phyloP scores from a whole-genome alignment of 1,140 invertebrate genomes.

The Thaumetopoea pityocampa region DNA sequence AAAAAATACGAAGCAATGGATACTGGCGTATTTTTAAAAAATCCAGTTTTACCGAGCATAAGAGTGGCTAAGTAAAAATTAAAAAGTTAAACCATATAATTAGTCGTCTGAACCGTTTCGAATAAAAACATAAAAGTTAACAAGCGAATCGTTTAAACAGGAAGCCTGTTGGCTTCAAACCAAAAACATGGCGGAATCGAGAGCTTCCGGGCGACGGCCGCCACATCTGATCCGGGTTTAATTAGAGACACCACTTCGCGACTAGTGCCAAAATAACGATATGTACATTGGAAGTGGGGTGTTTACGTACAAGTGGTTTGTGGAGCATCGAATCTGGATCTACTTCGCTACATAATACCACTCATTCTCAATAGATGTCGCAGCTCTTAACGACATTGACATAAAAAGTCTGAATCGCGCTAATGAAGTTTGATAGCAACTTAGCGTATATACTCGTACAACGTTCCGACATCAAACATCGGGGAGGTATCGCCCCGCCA shows the following conservation, averaged over 20 bases:
- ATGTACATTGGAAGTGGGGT: slow-evolving; percentile 17
- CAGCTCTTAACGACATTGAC: too few species aligned
- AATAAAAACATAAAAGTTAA: slow-evolving; percentile 30
- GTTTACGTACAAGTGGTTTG: slow-evolving; percentile 2
- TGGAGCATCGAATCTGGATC: background rate
- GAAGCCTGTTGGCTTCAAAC: slow-evolving; percentile 49
- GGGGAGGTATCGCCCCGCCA: too few species aligned
- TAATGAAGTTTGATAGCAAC: too few species aligned
- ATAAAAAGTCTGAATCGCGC: too few species aligned
- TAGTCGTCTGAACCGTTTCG: slow-evolving; percentile 13
- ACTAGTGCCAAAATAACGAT: slow-evolving; percentile 38
- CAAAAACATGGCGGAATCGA: slow-evolving; percentile 39
- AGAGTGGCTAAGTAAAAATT: too few species aligned
- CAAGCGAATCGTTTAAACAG: slow-evolving; percentile 31
- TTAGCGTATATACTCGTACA: too few species aligned
- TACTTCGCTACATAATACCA: background rate
- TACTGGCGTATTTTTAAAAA: too few species aligned
- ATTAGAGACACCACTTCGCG: slow-evolving; percentile 40
- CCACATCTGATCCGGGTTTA: slow-evolving; percentile 48
- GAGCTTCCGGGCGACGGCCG: slow-evolving; percentile 28
- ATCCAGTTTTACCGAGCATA: too few species aligned
- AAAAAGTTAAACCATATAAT: slow-evolving; percentile 16
- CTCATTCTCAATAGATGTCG: too few species aligned
- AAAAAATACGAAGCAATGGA: too few species aligned
- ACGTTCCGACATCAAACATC: too few species aligned